Base-by-base conservation (phyloP, 2,113 vertebrate species). In the Fulmarus glacialis region DNA sequence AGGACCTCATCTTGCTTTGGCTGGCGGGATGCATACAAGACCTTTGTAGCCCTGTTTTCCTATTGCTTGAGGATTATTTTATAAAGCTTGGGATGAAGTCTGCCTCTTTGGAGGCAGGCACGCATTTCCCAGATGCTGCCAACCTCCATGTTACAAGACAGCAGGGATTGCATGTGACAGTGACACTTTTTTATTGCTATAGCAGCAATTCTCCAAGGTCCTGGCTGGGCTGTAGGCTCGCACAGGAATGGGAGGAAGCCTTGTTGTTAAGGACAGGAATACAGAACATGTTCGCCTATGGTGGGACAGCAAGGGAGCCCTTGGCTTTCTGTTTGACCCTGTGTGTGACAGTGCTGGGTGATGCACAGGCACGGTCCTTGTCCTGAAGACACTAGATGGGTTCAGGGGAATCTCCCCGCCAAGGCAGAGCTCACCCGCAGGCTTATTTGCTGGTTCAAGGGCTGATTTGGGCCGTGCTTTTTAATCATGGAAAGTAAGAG, bases 211-310 rank as follows among this genome's bases (percentile, higher is more conserved):
- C 70, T 48, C 58, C 23, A 7, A 32, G 63, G 22, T n/a, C 48
- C 40, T 55, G 50, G 6, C 27, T 2, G 5, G 38, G 34, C 88
- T 82, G 32, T 26, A 36, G 78, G 47, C 47, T 92, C 9, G 0
- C 32, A 4, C 50, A 8, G 29, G 53, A 66, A 8, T 16, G 19
- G 8, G 7, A 20, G 22, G 26, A 80, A 87, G 48, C 19, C 3
- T 80, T 2, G 2, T 42, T 72, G 50, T 53, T 58, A 52, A 27
- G 50, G 84, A 17, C 24, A 62, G 60, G 60, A 70, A 50, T 17
- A 27, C 19, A 45, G 63, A 55, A 18, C 0, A 0, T 32, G 19
- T 47, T 71, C 8, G 2, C 27, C 26, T n/a, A 0, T 6, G 34
- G 42, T 70, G 34, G 72, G 77, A 36, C 34, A 48, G 36, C 42